Evolutionary conservation across 2,113 vertebrate genomes (phyloP), one percentile per base, ranked within the genome.

Genomic region (Varanus salvator): DNA sequence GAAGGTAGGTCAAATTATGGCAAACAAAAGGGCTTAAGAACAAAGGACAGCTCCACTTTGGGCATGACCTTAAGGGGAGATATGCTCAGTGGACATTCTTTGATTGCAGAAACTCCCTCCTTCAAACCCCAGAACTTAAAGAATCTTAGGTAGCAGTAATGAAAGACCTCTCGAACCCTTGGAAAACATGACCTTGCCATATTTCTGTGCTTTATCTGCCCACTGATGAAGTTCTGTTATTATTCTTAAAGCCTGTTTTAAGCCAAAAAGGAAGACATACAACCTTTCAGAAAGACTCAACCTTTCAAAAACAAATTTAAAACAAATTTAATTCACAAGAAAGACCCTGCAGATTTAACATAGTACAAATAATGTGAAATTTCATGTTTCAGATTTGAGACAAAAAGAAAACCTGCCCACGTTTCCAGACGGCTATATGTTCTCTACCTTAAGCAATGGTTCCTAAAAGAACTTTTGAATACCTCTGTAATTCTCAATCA

Each of bases 1-100:
- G 60, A 89, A 91, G 80, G 48, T 50, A 19, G 52, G 86, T n/a
- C 75, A 87, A 87, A 78, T 57, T 50, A 29, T 87, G 50, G 83
- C 21, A 64, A 93, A 90, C 4, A 84, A 75, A 80, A 31, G 1
- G 25, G 23, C 84, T 89, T 27, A 85, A 54, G 72, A 83, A 72
- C 5, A 57, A 90, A 71, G 38, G 31, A 29, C 48, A 15, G 66
- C 48, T 87, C 71, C 88, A 15, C 85, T 78, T 60, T 27, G 86
- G 77, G 81, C 69, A 60, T 29, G 80, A 60, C 19, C 84, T 88
- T 77, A 8, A 76, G 88, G 60, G 87, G 3, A 25, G 66, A 31
- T 17, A 27, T 21, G n/a, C 44, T 17, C 71, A 44, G 38, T 44
- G 38, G 15, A n/a, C 60, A 44, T 82, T 21, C 27, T 78, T 48